These are phyloP conservation scores for Diphyllodes magnificus DNA, from an alignment of 2,113 vertebrate genomes.

Conservation along the genomic window DNA sequence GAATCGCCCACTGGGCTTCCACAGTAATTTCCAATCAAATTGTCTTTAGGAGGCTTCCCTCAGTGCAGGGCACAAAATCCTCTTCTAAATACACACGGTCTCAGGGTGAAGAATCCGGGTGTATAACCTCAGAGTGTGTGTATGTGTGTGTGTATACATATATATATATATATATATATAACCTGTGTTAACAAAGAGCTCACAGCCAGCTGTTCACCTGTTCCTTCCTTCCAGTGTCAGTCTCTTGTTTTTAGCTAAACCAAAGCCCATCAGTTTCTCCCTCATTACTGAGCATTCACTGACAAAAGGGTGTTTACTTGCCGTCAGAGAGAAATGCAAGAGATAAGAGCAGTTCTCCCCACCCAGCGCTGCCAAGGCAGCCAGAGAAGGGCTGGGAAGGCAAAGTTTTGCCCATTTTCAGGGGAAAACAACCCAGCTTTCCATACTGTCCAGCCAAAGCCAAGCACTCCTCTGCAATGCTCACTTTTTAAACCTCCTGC, in stretches of 20 bases:
- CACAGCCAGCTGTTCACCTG: not conserved
- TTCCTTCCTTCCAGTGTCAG: not conserved
- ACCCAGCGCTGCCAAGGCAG: not conserved
- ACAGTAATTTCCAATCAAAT: not conserved
- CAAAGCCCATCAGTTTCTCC: not conserved
- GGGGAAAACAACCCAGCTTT: not conserved
- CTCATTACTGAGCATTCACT: not conserved
- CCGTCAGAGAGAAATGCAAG: not conserved
- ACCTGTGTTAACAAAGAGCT: not conserved
- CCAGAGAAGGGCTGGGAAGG: not conserved
- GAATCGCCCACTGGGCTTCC: not conserved
- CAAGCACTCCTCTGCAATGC: not conserved
- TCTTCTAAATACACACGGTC: not conserved
- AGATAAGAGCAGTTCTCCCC: not conserved
- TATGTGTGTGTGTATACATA: fast-evolving
- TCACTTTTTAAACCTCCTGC: not conserved
- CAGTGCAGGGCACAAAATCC: not conserved
- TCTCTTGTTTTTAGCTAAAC: not conserved
- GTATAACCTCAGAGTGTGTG: not conserved
- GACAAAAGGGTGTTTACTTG: not conserved
- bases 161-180: not conserved
- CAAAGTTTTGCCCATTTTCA: not conserved
- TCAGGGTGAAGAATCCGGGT: not conserved
- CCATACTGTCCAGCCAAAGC: not conserved
- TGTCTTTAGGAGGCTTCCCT: not conserved